Base-by-base conservation (phyloP, 2,113 vertebrate species). In the Hippolais icterina region DNA sequence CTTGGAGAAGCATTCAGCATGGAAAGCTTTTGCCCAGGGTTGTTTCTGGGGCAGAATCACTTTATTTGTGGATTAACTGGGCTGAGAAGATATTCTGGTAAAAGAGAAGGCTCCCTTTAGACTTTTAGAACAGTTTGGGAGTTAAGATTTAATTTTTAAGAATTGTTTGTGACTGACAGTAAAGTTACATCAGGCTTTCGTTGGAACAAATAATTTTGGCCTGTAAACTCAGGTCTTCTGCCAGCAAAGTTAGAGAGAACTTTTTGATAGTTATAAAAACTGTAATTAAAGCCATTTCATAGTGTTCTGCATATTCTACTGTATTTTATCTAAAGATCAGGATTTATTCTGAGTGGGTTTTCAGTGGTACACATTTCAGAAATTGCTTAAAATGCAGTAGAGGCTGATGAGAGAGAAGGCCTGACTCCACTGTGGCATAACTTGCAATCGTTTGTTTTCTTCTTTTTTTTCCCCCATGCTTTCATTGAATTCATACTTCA, bases 401-500 rank as follows among this genome's bases (percentile, higher is more conserved):
- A 39, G 29, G 25, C 21, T 42, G 20, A n/a, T 52, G 27, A 65
- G 59, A 75, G 60, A 60, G 4, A 75, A 87, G n/a, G 15, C 31
- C 83, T 56, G 18, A 20, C 25, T 87, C 7, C 57, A 54, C 37
- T 57, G 24, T 68, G 42, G 10, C 33, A 7, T 46, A 84, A 46
- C 20, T 52, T 78, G 33, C 9, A 50, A 3, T 61, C 17, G 3
- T 28, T 35, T 35, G 15, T 14, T 31, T 50, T 6, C 5, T 21
- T 3, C 8, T 27, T 17, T 12, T 53, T 41, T 41, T 24, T 9
- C 0, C 2, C 1, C 2, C 53, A 6, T 13, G 4, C 3, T 21
- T 76, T 61, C 54, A 42, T 31, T 63, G 52, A 50, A 46, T 49
- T 84, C 3, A 2, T 84, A 11, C 4, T 49, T 83, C 17, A 3